These are phyloP conservation scores for Cataglyphis albicans DNA, from an alignment of 2,888 invertebrate species.

Conservation along the genomic window DNA sequence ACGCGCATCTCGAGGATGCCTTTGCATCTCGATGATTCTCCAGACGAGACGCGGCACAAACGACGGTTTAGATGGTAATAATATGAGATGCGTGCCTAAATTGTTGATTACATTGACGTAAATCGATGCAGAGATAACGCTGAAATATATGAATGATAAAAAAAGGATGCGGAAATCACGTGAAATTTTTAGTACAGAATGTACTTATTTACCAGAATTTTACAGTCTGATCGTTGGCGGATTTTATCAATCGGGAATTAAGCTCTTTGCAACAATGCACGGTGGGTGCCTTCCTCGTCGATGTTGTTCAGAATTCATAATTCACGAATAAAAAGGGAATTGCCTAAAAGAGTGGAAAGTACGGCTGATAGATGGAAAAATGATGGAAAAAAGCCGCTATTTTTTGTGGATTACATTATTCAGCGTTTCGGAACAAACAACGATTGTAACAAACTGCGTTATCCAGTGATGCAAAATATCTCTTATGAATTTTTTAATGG, in stretches of 20 bases:
- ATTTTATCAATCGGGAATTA: slow-evolving; percentile 56
- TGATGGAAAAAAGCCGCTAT: slow-evolving; percentile 49
- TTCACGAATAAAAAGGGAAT: slow-evolving; percentile 54
- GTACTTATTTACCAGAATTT: slow-evolving; percentile 51
- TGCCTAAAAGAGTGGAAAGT: slow-evolving; percentile 56
- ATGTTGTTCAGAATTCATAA: slow-evolving; percentile 55
- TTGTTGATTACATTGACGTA: slow-evolving; percentile 39
- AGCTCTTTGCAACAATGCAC: slow-evolving; percentile 55
- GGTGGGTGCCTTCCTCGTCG: slow-evolving; percentile 42
- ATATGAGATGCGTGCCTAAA: slow-evolving; percentile 34
- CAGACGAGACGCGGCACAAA: slow-evolving; percentile 1
- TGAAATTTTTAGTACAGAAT: slow-evolving; percentile 49
- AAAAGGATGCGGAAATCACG: not conserved
- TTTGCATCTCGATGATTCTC: slow-evolving; percentile 11
- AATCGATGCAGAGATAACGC: slow-evolving; percentile 30
- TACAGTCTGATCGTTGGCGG: slow-evolving; percentile 56
- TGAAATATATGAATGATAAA: not conserved
- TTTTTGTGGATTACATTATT: slow-evolving; percentile 57
- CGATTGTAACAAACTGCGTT: slow-evolving; percentile 54
- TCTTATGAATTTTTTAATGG: slow-evolving; percentile 58
- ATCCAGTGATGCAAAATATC: slow-evolving; percentile 57
- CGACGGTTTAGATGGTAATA: slow-evolving; percentile 39
- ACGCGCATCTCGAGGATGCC: slow-evolving; percentile 31
- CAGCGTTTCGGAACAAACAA: slow-evolving; percentile 55
- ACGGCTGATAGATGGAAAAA: slow-evolving; percentile 58